phyloP scores from a whole-genome alignment of 2,797 vertebrate genomes.

The Trachurus trachurus region DNA sequence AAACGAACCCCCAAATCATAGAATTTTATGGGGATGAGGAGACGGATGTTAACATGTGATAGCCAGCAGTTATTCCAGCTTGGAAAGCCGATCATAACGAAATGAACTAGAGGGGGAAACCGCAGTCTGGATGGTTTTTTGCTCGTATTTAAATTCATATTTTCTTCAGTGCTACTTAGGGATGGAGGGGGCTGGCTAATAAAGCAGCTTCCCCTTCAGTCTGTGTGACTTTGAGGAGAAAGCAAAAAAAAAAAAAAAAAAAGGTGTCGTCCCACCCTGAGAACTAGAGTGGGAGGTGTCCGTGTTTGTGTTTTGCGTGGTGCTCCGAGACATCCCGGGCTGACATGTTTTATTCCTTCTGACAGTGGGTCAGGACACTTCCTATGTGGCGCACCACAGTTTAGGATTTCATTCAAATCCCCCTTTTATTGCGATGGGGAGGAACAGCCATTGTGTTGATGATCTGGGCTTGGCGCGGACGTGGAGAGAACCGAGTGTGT shows the following conservation, averaged over 20 bases:
- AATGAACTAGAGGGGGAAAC: constrained; percentile 51
- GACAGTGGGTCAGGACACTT: constrained; percentile 48
- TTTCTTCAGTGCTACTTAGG: constrained; percentile 7
- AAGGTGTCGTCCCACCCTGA: background rate
- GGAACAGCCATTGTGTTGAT: constrained; percentile 50
- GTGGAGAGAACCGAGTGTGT: constrained; percentile 18
- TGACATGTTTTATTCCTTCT: constrained; percentile 29
- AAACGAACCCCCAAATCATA: constrained; percentile 38
- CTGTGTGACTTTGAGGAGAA: constrained; percentile 7
- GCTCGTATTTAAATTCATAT: constrained; percentile 9
- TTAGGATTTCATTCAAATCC: constrained; percentile 48
- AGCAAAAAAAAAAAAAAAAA: background rate
- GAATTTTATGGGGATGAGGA: constrained; percentile 40
- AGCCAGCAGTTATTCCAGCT: constrained; percentile 49
- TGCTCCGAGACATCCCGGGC: constrained; percentile 4
- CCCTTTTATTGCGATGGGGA: constrained; percentile 29
- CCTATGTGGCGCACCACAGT: constrained; percentile 43
- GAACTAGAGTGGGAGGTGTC: background rate
- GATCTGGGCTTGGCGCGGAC: constrained; percentile 27
- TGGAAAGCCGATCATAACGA: constrained; percentile 47
- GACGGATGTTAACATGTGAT: constrained; percentile 63
- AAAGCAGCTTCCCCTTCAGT: constrained; percentile 12
- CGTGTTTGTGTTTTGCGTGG: constrained; percentile 4
- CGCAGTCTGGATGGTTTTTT: constrained; percentile 44
- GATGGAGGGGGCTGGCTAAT: constrained; percentile 15